Evolutionary conservation across 2,888 invertebrate genomes (phyloP).

Genomic region (Helobdella robusta): DNA sequence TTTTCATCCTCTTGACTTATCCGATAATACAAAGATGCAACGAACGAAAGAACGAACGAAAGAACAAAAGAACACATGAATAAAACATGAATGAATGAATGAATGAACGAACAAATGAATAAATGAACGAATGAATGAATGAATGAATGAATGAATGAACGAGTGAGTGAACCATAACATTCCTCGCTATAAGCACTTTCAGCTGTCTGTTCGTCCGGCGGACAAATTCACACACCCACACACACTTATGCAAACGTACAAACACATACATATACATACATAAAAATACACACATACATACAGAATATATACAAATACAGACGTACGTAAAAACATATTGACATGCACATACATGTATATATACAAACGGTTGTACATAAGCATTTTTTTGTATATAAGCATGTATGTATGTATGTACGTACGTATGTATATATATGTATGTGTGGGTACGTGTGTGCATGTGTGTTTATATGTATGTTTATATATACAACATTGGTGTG

Average conservation of each 20-base stretch:
- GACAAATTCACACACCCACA: too few relatives aligned
- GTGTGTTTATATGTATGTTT: neutral
- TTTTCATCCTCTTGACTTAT: too few relatives aligned
- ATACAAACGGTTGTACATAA: neutral
- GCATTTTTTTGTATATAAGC: neutral
- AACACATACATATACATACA: conserved; percentile 8
- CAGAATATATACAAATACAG: neutral
- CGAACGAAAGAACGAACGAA: too few relatives aligned
- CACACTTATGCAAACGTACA: neutral
- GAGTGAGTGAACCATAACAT: too few relatives aligned
- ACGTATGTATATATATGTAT: neutral
- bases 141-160: too few relatives aligned
- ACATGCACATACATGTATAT: neutral
- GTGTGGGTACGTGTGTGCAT: neutral
- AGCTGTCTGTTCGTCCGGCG: too few relatives aligned
- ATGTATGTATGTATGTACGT: conserved; percentile 1
- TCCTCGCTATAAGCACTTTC: too few relatives aligned
- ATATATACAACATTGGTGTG: neutral
- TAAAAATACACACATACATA: neutral
- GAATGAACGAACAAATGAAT: too few relatives aligned
- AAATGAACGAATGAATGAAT: too few relatives aligned
- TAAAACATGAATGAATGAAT: too few relatives aligned
- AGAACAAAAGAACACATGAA: too few relatives aligned
- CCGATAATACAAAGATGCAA: too few relatives aligned
- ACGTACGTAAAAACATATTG: neutral